A percentile compares a stretch with the other conserved stretches of the same genome.
Conservation (phyloP, 2,797 vertebrate species). For the Propithecus perrieri region DNA sequence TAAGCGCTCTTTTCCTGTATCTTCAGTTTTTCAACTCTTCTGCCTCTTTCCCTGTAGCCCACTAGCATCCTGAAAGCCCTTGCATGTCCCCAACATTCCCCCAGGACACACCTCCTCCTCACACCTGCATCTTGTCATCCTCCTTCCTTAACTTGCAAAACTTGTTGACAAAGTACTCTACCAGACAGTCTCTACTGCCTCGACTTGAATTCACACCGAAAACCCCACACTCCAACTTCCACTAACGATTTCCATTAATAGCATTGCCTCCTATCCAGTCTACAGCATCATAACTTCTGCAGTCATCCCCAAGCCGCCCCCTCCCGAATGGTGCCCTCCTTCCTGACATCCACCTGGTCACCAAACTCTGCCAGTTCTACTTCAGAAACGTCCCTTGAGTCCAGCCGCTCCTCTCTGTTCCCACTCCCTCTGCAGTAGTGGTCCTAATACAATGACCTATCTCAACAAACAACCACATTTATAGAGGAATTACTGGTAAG, state of each 20-base stretch:
- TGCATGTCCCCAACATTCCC: too few species aligned
- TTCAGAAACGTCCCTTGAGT: neutral
- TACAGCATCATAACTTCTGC: neutral
- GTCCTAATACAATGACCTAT: neutral
- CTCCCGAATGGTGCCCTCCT: neutral
- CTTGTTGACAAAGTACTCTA: neutral
- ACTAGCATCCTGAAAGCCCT: neutral
- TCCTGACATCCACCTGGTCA: neutral
- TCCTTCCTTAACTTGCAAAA: neutral
- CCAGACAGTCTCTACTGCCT: neutral
- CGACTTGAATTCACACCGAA: neutral
- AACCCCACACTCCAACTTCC: neutral
- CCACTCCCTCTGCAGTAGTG: neutral
- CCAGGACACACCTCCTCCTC: neutral
- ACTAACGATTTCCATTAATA: neutral
- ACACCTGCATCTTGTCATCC: neutral
- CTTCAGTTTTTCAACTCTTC: neutral
- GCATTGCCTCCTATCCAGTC: neutral
- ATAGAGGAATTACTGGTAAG: neutral
- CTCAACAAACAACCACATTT: neutral
- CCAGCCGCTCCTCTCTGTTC: neutral
- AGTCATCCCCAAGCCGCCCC: too few species aligned
- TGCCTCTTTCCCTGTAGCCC: neutral
- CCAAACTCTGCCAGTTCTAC: neutral
- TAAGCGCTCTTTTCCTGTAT: neutral